phyloP scores from a whole-genome alignment of 2,888 invertebrate genomes.

The Pseudococcus jackbeardsleyi region DNA sequence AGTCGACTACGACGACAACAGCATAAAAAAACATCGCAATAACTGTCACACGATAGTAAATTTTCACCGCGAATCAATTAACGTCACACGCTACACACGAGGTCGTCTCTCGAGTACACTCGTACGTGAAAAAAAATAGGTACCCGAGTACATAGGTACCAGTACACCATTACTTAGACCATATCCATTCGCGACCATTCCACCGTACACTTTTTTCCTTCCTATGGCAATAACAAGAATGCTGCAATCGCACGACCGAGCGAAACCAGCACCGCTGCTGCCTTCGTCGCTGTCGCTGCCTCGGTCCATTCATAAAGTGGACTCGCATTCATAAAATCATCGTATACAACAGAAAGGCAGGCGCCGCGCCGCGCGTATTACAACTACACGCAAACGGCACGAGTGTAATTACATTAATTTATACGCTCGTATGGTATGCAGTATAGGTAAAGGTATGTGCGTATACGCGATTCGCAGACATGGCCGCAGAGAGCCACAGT shows the following conservation, averaged over 20 bases:
- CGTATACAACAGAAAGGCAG: constrained; percentile 12
- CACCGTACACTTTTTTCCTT: constrained; percentile 4
- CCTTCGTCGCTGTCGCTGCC: background rate
- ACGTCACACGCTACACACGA: background rate
- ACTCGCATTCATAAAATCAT: constrained; percentile 47
- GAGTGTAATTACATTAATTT: background rate
- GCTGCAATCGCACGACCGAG: background rate
- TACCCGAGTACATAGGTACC: no score
- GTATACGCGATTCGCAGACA: background rate
- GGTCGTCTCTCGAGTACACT: background rate
- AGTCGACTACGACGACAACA: background rate
- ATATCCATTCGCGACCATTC: background rate
- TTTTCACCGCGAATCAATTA: constrained; percentile 17
- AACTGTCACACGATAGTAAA: constrained; percentile 22
- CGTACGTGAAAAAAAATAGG: background rate
- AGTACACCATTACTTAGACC: no score
- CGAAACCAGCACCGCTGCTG: background rate
- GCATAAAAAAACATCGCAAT: background rate
- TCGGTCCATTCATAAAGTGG: constrained; percentile 13
- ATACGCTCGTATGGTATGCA: background rate
- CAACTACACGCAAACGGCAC: background rate
- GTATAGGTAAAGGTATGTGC: background rate
- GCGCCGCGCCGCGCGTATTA: background rate
- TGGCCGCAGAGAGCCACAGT: background rate
- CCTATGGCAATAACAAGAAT: constrained; percentile 5